Base-by-base conservation (phyloP, 2,888 invertebrate species). In the Phragmatobia fuliginosa region DNA sequence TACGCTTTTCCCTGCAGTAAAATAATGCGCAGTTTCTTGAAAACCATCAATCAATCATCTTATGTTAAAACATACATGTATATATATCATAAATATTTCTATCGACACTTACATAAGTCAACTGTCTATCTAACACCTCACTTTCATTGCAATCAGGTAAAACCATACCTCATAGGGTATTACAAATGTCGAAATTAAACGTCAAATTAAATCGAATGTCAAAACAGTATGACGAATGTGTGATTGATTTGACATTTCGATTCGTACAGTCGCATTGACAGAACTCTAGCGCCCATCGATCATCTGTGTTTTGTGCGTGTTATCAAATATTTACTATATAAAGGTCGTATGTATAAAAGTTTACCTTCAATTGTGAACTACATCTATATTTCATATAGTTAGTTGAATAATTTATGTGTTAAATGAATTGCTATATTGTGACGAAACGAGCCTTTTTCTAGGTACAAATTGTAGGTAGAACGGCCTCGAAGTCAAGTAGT, bases 191-290 rank as follows among this genome's bases (percentile, higher is more conserved):
- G 60, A 74, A 81, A 78, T 74, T 67, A 67, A 65, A 71, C 71
- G 65, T 71, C 64, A 71, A 71, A 70, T 73, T 66, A 63, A 69
- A 73, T 52, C 66, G 58, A 67, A 73, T 67, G 71, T 62, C 67
- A 41, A 63, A 67, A 49, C 58, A 67, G 70, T 78, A 70, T 75
- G 78, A 77, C 76, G 75, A 78, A 82, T 77, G 49, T 33, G 62
- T 77, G 78, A 78, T 75, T 72, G 75, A 75, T 75, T 52, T 75
- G 77, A 81, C 77, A 75, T 83, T 81, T 79, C 74, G 69, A 74
- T 67, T 71, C 25, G 62, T 5, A 68, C 41, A 70, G 67, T 75
- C 73, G 71, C 64, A 74, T 78, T 78, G 82, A 80, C 76, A 78
- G 65, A 74, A 75, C 58, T 74, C 64, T 74, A 74, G 73, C 69